Evolutionary conservation across 2,797 vertebrate species (phyloP).

Genomic region (Vireo griseus): DNA sequence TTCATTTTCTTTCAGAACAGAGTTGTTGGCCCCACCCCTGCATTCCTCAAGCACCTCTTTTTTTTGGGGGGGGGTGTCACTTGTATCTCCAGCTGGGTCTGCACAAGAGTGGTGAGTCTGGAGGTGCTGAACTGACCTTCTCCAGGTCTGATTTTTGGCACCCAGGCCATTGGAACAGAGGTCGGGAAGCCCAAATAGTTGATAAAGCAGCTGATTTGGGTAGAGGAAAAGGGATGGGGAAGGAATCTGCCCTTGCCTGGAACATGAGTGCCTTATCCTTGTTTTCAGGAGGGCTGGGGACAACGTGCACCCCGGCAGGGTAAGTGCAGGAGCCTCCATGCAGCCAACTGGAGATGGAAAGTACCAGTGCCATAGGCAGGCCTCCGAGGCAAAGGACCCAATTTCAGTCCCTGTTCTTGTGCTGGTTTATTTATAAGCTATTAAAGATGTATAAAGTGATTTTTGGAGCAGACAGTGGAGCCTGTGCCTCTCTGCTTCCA

Average conservation of each 20-base stretch:
- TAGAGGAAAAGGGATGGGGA: background rate
- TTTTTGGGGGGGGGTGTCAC: background rate
- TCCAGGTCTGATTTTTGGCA: background rate
- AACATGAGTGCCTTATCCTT: background rate
- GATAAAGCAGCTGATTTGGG: background rate
- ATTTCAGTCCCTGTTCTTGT: background rate
- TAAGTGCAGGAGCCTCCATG: background rate
- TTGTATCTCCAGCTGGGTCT: background rate
- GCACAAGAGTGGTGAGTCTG: background rate
- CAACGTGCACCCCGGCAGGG: fast-evolving
- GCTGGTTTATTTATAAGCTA: slow-evolving; percentile 46
- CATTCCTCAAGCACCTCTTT: background rate
- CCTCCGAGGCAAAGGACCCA: background rate
- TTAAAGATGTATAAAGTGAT: slow-evolving; percentile 36
- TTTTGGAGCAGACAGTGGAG: background rate
- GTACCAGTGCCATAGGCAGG: background rate
- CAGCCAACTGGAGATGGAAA: background rate
- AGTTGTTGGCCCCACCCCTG: background rate
- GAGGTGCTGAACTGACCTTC: background rate
- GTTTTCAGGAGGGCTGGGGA: background rate
- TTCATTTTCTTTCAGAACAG: background rate
- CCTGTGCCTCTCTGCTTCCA: background rate
- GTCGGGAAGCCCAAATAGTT: background rate
- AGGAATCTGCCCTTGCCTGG: background rate
- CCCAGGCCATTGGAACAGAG: background rate